A percentile compares a stretch with the other conserved stretches of the same genome.
Evolutionary conservation across 2,113 vertebrate genomes (phyloP).

Genomic region (Mohoua ochrocephala): DNA sequence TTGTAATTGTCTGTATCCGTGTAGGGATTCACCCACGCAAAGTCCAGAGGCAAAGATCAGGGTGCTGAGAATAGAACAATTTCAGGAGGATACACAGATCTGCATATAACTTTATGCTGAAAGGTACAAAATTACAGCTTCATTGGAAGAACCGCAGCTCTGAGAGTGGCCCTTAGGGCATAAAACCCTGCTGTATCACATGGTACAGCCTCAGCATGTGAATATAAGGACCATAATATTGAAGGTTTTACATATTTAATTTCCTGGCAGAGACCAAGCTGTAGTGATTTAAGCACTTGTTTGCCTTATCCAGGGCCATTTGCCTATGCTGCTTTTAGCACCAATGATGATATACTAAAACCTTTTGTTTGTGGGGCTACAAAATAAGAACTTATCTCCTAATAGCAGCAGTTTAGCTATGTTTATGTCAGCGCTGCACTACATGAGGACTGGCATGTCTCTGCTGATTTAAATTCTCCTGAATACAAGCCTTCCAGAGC

Average conservation of each 20-base stretch:
- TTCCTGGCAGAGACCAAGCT: constrained; percentile 25
- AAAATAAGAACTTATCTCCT: constrained; percentile 64
- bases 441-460: not conserved
- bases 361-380: constrained; percentile 37
- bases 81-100: not conserved
- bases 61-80: not conserved
- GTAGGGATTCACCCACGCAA: not conserved
- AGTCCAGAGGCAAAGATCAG: not conserved
- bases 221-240: constrained; percentile 10
- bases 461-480: constrained; percentile 39
- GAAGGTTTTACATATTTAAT: constrained; percentile 53
- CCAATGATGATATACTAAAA: constrained; percentile 43
- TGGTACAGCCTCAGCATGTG: not conserved
- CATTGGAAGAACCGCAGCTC: not conserved
- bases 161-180: not conserved
- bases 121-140: not conserved
- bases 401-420: constrained; percentile 49
- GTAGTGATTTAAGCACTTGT: constrained; percentile 31
- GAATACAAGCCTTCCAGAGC: not conserved
- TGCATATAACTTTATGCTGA: not conserved
- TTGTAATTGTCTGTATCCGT: not conserved
- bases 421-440: not conserved
- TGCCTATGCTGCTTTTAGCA: constrained; percentile 41
- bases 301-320: constrained; percentile 29
- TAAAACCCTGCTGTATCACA: constrained; percentile 1